Evolutionary conservation across 2,797 vertebrate genomes (phyloP).

Genomic region (Gobionotothen gibberifrons): DNA sequence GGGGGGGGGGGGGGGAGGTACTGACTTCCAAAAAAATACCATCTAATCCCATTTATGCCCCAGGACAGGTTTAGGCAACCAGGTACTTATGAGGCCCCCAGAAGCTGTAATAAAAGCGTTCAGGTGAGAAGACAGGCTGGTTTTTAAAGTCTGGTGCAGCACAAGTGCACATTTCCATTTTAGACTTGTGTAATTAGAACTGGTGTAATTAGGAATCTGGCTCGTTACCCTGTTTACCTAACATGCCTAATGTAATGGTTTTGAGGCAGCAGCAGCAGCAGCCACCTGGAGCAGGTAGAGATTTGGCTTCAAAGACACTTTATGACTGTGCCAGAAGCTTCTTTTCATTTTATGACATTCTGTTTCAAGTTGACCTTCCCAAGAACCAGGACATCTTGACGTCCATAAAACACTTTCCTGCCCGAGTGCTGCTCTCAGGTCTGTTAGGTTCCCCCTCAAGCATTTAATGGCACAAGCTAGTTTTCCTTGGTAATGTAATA

Average conservation of each 20-base stretch:
- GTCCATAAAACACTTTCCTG: background rate
- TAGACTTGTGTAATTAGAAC: conserved; percentile 1
- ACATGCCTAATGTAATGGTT: conserved; percentile 14
- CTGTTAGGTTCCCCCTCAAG: conserved; percentile 9
- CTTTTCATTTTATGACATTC: conserved; percentile 6
- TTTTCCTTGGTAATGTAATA: conserved; percentile 60
- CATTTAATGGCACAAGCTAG: conserved; percentile 54
- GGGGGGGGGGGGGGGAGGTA: background rate
- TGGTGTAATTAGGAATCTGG: conserved; percentile 6
- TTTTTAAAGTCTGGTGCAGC: conserved; percentile 33
- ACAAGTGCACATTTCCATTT: conserved; percentile 9
- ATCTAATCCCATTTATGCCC: conserved; percentile 45
- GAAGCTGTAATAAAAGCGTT: conserved; percentile 46
- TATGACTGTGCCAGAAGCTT: conserved; percentile 9
- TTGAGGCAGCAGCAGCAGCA: background rate
- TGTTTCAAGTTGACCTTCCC: background rate
- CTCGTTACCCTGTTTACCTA: background rate
- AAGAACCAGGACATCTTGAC: background rate
- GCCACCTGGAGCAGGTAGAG: conserved; percentile 14
- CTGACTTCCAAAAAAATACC: conserved; percentile 43
- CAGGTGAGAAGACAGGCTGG: conserved; percentile 6
- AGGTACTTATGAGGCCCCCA: conserved; percentile 51
- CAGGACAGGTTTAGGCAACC: conserved; percentile 47
- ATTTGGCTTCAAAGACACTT: conserved; percentile 21
- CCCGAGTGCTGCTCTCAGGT: conserved; percentile 21